These are phyloP conservation scores for Peromyscus leucopus DNA, from an alignment of 2,113 vertebrate species.

Conservation along the genomic window DNA sequence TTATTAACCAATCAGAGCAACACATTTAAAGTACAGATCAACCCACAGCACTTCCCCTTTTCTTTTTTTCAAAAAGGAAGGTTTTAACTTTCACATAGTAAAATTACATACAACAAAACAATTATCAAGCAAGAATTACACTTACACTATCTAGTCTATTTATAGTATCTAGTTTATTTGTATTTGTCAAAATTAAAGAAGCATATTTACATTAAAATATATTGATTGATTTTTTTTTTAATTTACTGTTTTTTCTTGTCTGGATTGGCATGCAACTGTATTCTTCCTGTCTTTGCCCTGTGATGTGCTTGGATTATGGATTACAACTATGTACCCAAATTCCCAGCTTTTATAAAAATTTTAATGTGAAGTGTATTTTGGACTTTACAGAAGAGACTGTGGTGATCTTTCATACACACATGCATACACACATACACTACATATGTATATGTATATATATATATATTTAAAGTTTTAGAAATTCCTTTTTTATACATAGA, in stretches of 20 bases:
- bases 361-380: neutral
- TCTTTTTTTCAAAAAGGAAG: no score
- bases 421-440: neutral
- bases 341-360: neutral
- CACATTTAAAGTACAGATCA: no score
- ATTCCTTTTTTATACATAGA: neutral
- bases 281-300: neutral
- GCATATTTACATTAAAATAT: neutral
- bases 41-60: no score
- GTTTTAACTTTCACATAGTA: no score
- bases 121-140: no score
- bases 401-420: neutral
- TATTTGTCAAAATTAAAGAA: no score
- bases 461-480: neutral
- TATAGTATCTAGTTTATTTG: no score
- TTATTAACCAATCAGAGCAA: no score
- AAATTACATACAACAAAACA: no score
- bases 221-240: slow-evolving; percentile 14
- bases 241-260: neutral
- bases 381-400: neutral
- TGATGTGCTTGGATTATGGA: neutral
- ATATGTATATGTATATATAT: neutral
- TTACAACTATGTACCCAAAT: neutral
- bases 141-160: no score
- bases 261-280: neutral